Conservation (phyloP, 2,797 vertebrate genomes). For the Sebastes nivosus region DNA sequence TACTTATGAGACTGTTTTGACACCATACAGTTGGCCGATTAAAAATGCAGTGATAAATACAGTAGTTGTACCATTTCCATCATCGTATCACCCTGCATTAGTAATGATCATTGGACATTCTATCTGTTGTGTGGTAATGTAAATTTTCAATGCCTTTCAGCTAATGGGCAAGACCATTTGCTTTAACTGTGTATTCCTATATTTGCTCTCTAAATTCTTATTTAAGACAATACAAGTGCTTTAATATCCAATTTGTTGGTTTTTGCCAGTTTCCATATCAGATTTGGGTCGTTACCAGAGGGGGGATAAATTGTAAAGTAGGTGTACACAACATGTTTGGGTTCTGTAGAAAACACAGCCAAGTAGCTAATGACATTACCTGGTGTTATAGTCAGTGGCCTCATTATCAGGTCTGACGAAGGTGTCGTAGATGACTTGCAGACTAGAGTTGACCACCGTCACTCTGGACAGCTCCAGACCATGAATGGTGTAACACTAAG, state of each 20-base stretch:
- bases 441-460: slow-evolving; percentile 81
- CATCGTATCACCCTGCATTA: background rate
- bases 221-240: background rate
- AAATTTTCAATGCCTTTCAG: background rate
- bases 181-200: background rate
- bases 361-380: slow-evolving; percentile 64
- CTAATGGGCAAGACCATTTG: background rate
- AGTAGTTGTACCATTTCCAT: background rate
- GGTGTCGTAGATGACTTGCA: slow-evolving; percentile 84
- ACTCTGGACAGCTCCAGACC: slow-evolving; percentile 86
- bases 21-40: too few relatives aligned
- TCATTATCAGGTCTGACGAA: slow-evolving; percentile 86
- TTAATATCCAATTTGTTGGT: background rate
- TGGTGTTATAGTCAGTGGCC: slow-evolving; percentile 86
- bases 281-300: background rate
- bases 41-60: background rate
- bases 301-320: background rate
- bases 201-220: background rate
- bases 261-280: background rate
- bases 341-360: background rate
- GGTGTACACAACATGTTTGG: background rate
- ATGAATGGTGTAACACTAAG: slow-evolving; percentile 85
- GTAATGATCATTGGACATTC: background rate
- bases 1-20: too few relatives aligned
- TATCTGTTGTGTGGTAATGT: background rate